Evolutionary conservation across 1,140 invertebrate species (phyloP).

Genomic region (Diachasmimorpha longicaudata): DNA sequence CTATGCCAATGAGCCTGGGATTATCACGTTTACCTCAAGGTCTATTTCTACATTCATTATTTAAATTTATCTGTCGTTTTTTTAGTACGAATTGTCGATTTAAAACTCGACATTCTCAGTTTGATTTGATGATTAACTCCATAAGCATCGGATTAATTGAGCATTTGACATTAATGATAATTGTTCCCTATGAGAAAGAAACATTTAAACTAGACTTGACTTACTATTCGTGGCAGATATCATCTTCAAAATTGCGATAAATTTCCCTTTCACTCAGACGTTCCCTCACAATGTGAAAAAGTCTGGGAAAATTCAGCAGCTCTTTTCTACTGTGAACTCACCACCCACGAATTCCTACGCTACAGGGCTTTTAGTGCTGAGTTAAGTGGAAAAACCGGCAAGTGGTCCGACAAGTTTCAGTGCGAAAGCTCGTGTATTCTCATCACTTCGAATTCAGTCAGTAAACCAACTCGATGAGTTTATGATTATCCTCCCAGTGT

Average conservation of each 20-base stretch:
- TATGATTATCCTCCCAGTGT: not conserved
- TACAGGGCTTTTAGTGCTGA: conserved; percentile 47
- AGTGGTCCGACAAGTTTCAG: conserved; percentile 37
- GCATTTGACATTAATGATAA: no score
- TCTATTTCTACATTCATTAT: conserved; percentile 16
- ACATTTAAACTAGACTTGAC: no score
- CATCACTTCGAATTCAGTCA: not conserved
- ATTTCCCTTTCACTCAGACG: no score
- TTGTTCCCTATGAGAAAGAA: no score
- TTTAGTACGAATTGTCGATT: not conserved
- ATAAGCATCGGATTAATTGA: not conserved
- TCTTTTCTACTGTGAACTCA: no score
- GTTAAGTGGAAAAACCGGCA: conserved; percentile 56
- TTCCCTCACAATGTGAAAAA: no score
- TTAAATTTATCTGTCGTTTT: not conserved
- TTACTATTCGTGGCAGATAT: no score
- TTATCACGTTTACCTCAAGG: conserved; percentile 52
- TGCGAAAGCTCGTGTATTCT: not conserved
- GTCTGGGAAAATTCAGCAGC: no score
- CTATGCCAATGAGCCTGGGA: conserved; percentile 39
- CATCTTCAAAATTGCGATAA: no score
- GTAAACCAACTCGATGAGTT: not conserved
- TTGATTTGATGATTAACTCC: not conserved
- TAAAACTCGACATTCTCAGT: not conserved
- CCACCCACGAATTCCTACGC: conserved; percentile 26